Conservation (phyloP, 2,113 vertebrate species). For the Takifugu bimaculatus region DNA sequence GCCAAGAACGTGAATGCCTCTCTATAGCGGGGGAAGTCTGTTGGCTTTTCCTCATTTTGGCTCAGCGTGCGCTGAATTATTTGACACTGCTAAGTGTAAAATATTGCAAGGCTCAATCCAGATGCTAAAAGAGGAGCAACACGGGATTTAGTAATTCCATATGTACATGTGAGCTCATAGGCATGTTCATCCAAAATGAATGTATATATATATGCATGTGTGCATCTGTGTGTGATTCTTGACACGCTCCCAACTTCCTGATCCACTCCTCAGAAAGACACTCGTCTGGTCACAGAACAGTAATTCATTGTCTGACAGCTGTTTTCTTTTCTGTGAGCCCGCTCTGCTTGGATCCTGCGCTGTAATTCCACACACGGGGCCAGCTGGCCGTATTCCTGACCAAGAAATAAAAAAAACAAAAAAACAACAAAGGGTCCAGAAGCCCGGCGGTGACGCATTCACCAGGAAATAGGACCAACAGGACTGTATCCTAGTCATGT, state of each 20-base stretch:
- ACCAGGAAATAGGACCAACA: constrained; percentile 38
- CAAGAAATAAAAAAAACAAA: constrained; percentile 37
- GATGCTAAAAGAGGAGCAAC: neutral
- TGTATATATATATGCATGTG: neutral
- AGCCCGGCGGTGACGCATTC: constrained; percentile 32
- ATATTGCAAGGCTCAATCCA: constrained; percentile 7
- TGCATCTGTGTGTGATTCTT: constrained; percentile 34
- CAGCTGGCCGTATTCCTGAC: constrained; percentile 69
- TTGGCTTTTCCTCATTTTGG: constrained; percentile 16
- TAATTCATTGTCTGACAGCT: constrained; percentile 75
- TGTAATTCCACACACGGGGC: constrained; percentile 70
- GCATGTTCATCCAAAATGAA: neutral
- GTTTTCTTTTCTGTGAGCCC: constrained; percentile 72
- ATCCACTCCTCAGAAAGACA: constrained; percentile 56
- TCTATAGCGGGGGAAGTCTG: constrained; percentile 8
- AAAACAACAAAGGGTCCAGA: constrained; percentile 9
- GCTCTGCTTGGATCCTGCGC: constrained; percentile 57
- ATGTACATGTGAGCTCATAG: constrained; percentile 2
- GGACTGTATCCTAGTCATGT: constrained; percentile 18
- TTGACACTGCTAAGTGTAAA: constrained; percentile 1
- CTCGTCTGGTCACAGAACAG: constrained; percentile 58
- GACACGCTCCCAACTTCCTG: constrained; percentile 53
- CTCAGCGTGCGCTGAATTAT: constrained; percentile 1
- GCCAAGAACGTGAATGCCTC: constrained; percentile 12
- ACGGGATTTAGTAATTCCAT: constrained; percentile 1